Evolutionary conservation across 64 coral and sea anemone genomes (phyloP).

Genomic region (Actinia equina): DNA sequence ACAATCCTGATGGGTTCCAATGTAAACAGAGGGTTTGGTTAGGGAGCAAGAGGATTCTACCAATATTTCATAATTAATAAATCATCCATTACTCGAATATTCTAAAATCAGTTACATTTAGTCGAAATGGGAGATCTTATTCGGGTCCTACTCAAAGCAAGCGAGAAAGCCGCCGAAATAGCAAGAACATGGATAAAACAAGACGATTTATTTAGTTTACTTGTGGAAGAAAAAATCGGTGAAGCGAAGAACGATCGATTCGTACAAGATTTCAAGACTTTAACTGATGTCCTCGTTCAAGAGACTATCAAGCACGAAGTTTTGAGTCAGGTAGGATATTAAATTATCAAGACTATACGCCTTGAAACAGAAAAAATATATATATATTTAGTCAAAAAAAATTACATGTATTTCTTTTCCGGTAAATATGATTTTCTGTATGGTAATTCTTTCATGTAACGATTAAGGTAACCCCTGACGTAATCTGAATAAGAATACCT

Average conservation of each 20-base stretch:
- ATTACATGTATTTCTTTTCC: no score
- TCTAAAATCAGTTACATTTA: not conserved
- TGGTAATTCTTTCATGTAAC: no score
- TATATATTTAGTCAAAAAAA: no score
- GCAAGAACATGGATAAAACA: constrained; percentile 69
- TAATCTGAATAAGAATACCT: no score
- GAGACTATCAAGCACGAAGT: constrained; percentile 68
- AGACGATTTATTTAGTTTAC: constrained; percentile 51
- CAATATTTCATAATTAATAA: no score
- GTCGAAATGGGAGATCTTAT: constrained; percentile 6
- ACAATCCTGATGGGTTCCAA: not conserved
- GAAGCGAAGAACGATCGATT: constrained; percentile 71
- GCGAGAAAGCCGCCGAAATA: constrained; percentile 74
- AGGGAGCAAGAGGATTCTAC: not conserved
- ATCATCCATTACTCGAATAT: no score
- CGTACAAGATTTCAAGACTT: constrained; percentile 72
- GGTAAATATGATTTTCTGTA: no score
- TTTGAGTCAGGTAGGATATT: constrained; percentile 28
- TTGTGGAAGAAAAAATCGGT: constrained; percentile 73
- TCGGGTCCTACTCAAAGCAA: constrained; percentile 41
- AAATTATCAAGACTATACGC: no score
- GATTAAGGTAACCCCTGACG: no score
- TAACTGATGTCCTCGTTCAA: constrained; percentile 79
- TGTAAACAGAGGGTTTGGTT: not conserved
- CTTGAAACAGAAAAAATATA: no score